These are phyloP conservation scores for Corythornis madagascariensis DNA, from an alignment of 2,113 vertebrate species.

Conservation along the genomic window DNA sequence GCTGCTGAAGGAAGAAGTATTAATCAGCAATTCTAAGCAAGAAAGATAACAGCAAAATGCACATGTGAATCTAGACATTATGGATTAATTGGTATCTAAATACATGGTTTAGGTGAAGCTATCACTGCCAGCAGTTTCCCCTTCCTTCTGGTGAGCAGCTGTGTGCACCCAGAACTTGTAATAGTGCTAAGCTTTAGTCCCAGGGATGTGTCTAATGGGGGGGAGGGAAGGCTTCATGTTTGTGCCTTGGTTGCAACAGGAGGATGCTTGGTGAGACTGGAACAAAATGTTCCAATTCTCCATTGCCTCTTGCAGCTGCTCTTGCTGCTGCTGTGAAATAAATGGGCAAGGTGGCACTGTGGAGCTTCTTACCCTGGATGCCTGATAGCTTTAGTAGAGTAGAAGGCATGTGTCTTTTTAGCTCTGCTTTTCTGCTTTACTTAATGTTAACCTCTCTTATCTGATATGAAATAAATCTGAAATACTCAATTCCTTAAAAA, in stretches of 20 bases:
- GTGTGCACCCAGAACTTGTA: background rate
- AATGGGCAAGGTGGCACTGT: background rate
- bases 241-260: no score
- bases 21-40: background rate
- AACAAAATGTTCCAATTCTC: background rate
- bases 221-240: background rate
- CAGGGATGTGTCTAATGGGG: fast-evolving
- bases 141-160: background rate
- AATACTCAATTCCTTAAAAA: background rate
- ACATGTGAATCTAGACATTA: fast-evolving
- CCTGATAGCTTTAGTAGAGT: fast-evolving
- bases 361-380: background rate
- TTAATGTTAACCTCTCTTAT: background rate
- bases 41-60: background rate
- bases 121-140: no score
- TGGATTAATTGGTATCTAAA: background rate
- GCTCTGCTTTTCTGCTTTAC: background rate
- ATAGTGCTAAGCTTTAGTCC: background rate
- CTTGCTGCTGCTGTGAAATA: background rate
- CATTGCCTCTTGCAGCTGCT: background rate
- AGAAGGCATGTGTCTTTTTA: background rate
- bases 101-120: background rate
- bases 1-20: background rate
- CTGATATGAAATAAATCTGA: background rate
- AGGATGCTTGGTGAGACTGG: background rate